phyloP scores from a whole-genome alignment of 35 echinoderm and acorn worm species.

The Acanthaster planci region DNA sequence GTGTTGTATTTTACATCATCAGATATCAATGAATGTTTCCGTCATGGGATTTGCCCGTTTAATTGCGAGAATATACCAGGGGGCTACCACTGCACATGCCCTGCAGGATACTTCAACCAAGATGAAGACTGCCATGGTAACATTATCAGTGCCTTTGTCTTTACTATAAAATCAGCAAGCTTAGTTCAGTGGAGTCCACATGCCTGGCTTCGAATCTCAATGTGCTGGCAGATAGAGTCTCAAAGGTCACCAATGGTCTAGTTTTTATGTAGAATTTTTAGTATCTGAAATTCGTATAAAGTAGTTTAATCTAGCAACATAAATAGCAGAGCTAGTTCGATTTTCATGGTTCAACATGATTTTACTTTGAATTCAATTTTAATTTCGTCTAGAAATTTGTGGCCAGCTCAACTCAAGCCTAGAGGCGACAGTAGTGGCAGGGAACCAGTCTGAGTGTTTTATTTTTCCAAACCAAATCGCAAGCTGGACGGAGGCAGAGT shows the following conservation, averaged over 20 bases:
- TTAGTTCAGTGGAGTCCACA: too few relatives aligned
- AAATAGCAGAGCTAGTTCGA: too few relatives aligned
- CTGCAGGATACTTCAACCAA: slow-evolving; percentile 36
- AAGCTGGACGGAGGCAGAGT: not conserved
- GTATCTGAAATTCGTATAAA: too few relatives aligned
- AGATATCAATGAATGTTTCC: slow-evolving; percentile 79
- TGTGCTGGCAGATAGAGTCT: too few relatives aligned
- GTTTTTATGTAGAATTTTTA: too few relatives aligned
- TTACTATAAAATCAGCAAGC: too few relatives aligned
- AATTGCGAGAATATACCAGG: slow-evolving; percentile 57
- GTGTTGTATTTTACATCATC: not conserved
- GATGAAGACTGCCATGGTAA: not conserved
- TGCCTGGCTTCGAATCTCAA: too few relatives aligned
- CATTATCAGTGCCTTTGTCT: too few relatives aligned
- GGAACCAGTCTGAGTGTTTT: not conserved
- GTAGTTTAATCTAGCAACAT: too few relatives aligned
- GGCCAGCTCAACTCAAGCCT: not conserved
- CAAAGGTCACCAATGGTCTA: too few relatives aligned
- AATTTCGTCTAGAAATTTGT: not conserved
- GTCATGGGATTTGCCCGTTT: slow-evolving; percentile 34
- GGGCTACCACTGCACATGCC: slow-evolving; percentile 67
- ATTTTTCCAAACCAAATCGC: not conserved
- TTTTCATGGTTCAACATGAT: not conserved
- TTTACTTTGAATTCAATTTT: not conserved
- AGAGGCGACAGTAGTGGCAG: not conserved